phyloP scores from a whole-genome alignment of 2,113 vertebrate genomes.

The Heteronetta atricapilla region DNA sequence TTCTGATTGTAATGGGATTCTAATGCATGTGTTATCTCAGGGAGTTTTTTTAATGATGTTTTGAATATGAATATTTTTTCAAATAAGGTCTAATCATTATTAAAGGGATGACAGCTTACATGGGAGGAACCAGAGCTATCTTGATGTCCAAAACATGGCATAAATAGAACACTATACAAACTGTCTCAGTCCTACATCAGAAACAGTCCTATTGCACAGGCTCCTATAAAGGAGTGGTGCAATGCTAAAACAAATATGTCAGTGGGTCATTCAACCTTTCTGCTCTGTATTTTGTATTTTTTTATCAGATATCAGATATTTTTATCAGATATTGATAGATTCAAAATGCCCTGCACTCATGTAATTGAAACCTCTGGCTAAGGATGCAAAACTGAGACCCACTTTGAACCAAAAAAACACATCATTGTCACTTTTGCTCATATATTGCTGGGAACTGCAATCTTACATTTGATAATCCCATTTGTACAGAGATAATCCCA shows the following conservation, averaged over 20 bases:
- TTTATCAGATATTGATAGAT: neutral
- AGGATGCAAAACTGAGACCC: neutral
- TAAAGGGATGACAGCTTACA: neutral
- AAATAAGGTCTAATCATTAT: neutral
- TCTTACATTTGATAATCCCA: rapidly evolving
- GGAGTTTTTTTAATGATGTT: neutral
- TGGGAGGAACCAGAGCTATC: neutral
- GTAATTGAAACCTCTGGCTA: neutral
- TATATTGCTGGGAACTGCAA: neutral
- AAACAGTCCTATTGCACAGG: neutral
- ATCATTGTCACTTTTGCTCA: neutral
- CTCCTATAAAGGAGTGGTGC: neutral
- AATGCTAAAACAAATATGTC: neutral
- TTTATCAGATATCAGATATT: neutral
- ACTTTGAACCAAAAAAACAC: neutral
- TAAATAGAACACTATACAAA: neutral
- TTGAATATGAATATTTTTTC: neutral
- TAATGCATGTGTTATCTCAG: neutral
- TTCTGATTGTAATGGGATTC: neutral
- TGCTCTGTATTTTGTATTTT: neutral
- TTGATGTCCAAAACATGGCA: neutral
- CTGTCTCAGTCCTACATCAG: neutral
- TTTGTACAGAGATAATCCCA: neutral
- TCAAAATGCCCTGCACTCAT: neutral
- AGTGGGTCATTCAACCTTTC: neutral